Evolutionary conservation across 2,888 invertebrate genomes (phyloP), one percentile per base, ranked within the genome.

Genomic region (Tromatobia lineatoria): DNA sequence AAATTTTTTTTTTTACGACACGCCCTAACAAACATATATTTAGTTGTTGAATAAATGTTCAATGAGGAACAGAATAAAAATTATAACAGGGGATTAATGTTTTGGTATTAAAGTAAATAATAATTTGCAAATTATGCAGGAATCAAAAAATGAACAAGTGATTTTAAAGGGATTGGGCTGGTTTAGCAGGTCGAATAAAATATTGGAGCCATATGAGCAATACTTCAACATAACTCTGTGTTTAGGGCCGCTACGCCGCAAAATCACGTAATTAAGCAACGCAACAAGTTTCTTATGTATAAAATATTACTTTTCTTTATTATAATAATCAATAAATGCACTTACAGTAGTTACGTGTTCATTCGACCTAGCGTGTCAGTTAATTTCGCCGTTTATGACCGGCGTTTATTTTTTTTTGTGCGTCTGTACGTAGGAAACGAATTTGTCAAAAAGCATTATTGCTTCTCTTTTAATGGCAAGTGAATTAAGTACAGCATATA

Each of bases 251-350:
- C 29, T 2, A 29, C 29, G 7, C 18, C 25, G 25, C 25, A 59
- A 6, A 57, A 29, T 6, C 34, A 34, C 18, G 38, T 38, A 64
- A 38, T 64, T 64, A 38, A 64, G 61, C 20, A 42, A 38, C 34
- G n/a, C 29, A 34, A 34, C 61, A n/a, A 13, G 15, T 45, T 57
- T 57, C 42, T 20, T 54, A 20, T 23, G 59, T 74, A 61, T 54
- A 74, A 74, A 74, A 74, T 74, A 74, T 74, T 45, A 20, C 29
- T 74, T 61, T 47, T 61, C 13, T 71, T 54, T 73, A 73, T 57
- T 42, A 45, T 29, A 23, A 45, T 57, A 59, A 18, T 59, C 73
- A 59, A 73, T 61, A 61, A 47, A 61, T 59, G 47, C 18, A 74
- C 29, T 61, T 61, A 61, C 38, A 73, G 59, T 25, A 61, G 13